Evolutionary conservation across 2,113 vertebrate species (phyloP).

Genomic region (Plecotus auritus): DNA sequence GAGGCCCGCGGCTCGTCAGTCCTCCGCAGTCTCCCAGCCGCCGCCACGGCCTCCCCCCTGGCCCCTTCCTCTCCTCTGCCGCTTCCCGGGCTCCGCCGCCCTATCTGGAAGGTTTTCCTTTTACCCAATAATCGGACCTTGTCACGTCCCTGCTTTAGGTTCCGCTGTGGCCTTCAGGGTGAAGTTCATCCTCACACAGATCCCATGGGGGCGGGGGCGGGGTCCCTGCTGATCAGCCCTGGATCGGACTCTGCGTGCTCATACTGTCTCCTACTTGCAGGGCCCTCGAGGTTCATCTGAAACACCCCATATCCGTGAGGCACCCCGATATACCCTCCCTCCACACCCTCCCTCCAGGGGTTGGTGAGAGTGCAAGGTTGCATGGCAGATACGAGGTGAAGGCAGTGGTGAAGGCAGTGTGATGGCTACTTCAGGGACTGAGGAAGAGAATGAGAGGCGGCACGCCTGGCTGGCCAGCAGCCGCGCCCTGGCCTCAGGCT

Average conservation of each 20-base stretch:
- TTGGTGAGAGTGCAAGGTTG: fast-evolving
- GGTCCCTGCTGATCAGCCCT: background rate
- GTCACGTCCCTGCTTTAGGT: background rate
- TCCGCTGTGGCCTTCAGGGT: no score
- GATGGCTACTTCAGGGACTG: background rate
- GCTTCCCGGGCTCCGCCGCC: fast-evolving
- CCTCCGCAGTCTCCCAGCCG: fast-evolving
- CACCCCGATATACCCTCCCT: fast-evolving
- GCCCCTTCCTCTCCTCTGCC: no score
- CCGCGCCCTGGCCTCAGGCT: background rate
- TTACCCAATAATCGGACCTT: background rate
- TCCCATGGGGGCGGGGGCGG: fast-evolving
- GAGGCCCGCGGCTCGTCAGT: no score
- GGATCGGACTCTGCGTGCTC: fast-evolving
- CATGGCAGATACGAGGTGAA: no score
- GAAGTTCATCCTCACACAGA: background rate
- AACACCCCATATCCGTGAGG: background rate
- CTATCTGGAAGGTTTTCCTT: background rate
- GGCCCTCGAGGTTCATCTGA: background rate
- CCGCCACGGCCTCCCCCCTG: fast-evolving
- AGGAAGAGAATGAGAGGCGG: background rate
- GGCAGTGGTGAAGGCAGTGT: fast-evolving
- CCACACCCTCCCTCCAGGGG: no score
- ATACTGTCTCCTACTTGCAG: fast-evolving
- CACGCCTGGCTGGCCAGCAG: background rate